Percentiles rank a stretch among this genome's conserved stretches.
Conservation (phyloP, 2,888 invertebrate genomes). For the Arge pagana region DNA sequence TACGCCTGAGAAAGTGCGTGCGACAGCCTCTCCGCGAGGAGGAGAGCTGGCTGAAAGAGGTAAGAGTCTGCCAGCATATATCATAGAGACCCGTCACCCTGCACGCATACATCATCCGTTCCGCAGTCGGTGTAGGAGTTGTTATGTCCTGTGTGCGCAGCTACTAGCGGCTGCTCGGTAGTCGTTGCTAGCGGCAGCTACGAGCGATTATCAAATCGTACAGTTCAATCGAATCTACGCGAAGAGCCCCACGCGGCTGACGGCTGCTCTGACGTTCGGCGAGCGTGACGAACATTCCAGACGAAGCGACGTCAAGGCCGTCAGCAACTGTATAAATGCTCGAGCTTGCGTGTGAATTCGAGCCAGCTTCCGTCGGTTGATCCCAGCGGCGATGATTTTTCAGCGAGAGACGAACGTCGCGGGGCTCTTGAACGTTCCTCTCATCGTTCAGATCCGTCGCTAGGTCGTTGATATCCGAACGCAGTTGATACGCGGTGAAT, state of each 20-base stretch:
- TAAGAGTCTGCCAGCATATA: conserved; percentile 20
- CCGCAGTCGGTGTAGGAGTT: conserved; percentile 22
- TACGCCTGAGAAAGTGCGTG: conserved; percentile 21
- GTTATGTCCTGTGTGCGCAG: conserved; percentile 16
- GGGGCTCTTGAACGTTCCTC: too few species aligned
- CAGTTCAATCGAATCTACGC: too few species aligned
- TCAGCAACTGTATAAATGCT: too few species aligned
- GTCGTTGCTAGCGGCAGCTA: conserved; percentile 8
- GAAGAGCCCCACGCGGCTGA: too few species aligned
- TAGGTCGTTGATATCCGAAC: neutral
- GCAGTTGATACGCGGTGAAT: conserved; percentile 16
- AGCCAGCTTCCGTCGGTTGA: too few species aligned
- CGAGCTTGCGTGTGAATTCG: too few species aligned
- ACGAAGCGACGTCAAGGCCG: too few species aligned
- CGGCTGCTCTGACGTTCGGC: too few species aligned
- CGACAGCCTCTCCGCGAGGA: conserved; percentile 17
- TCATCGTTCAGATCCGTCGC: conserved; percentile 7
- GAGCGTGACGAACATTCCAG: too few species aligned
- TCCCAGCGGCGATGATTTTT: too few species aligned
- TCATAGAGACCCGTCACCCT: conserved; percentile 22
- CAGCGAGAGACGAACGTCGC: too few species aligned
- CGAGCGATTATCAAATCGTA: neutral
- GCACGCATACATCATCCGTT: conserved; percentile 19
- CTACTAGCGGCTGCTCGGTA: conserved; percentile 15
- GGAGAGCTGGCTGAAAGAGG: conserved; percentile 13